Conservation (phyloP, 2,797 vertebrate species). For the Chanos chanos region DNA sequence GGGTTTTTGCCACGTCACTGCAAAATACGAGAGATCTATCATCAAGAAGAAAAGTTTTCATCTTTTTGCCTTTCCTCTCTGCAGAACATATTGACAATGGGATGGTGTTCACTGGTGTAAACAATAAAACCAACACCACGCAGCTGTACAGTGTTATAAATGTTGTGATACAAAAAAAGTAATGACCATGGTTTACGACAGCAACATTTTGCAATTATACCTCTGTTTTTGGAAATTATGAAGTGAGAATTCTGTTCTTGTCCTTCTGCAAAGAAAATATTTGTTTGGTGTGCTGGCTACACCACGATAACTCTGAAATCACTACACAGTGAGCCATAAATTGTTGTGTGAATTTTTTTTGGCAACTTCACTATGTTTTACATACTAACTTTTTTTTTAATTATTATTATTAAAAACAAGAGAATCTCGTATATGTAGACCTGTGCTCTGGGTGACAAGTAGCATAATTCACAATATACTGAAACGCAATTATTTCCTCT, state of each 20-base stretch:
- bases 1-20: slow-evolving; percentile 17
- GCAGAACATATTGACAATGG: slow-evolving; percentile 50
- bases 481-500: too few relatives aligned
- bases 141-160: slow-evolving; percentile 67
- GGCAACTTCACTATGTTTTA: not conserved
- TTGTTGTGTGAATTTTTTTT: not conserved
- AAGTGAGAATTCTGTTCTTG: slow-evolving; percentile 46
- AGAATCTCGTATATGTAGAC: too few relatives aligned
- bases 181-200: slow-evolving; percentile 47
- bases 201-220: slow-evolving; percentile 48
- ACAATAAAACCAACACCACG: slow-evolving; percentile 51
- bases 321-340: not conserved
- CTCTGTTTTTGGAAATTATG: slow-evolving; percentile 45
- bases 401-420: too few relatives aligned
- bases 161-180: slow-evolving; percentile 51
- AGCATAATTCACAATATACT: too few relatives aligned
- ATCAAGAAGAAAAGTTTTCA: slow-evolving; percentile 37
- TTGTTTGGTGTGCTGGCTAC: slow-evolving; percentile 31
- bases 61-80: slow-evolving; percentile 50
- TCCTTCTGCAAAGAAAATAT: not conserved
- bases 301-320: too few relatives aligned
- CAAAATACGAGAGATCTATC: too few relatives aligned
- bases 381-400: too few relatives aligned
- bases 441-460: too few relatives aligned
- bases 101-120: slow-evolving; percentile 47